These are phyloP conservation scores for Vombatus ursinus DNA, from an alignment of 2,113 vertebrate species.

Conservation along the genomic window DNA sequence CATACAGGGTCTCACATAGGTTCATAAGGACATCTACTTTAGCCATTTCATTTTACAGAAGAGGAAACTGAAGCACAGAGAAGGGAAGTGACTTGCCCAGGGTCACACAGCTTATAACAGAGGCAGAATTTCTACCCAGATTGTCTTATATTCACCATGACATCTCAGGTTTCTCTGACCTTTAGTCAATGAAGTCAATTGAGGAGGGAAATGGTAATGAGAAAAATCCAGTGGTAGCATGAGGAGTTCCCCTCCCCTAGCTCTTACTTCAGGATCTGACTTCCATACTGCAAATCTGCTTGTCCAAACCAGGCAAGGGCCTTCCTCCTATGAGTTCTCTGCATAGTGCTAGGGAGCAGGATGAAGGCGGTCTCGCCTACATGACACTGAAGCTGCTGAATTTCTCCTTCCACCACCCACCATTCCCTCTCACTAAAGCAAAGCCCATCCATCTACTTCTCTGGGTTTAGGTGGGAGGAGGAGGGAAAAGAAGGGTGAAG, in stretches of 20 bases:
- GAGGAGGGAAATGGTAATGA: neutral
- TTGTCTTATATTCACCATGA: neutral
- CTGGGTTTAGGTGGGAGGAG: neutral
- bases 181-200: neutral
- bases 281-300: neutral
- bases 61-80: neutral
- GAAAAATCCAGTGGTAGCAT: neutral
- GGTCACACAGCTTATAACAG: neutral
- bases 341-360: neutral
- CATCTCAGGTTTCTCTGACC: neutral
- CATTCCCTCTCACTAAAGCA: neutral
- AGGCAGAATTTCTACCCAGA: neutral
- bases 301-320: neutral
- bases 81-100: neutral
- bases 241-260: neutral
- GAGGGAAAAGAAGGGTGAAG: neutral
- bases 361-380: neutral
- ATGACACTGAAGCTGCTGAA: neutral
- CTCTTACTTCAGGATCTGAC: neutral
- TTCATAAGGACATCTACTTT: neutral
- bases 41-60: neutral
- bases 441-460: neutral
- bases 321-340: neutral
- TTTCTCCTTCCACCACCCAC: neutral
- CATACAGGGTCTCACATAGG: neutral